Conservation (phyloP, 2,797 vertebrate species). For the Garrulus glandarius region DNA sequence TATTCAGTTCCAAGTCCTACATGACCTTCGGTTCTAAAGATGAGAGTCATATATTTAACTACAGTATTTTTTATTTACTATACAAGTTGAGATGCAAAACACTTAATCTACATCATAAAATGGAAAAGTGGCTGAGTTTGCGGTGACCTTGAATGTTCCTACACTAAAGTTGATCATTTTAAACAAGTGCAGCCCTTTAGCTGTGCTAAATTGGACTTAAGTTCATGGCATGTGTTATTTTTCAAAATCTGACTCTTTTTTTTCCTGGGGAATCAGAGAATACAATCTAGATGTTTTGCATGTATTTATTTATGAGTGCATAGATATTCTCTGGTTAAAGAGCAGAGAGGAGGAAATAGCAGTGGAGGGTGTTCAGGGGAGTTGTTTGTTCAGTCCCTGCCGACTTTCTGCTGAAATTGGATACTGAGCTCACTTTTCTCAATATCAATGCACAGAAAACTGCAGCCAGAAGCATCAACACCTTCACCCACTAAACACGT, state of each 20-base stretch:
- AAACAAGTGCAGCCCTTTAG: background rate
- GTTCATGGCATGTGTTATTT: background rate
- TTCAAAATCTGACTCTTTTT: background rate
- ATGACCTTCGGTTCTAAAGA: constrained; percentile 48
- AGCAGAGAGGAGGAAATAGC: background rate
- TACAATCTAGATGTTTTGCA: background rate
- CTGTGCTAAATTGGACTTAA: background rate
- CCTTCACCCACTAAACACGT: background rate
- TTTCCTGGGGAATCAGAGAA: background rate
- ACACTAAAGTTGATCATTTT: background rate
- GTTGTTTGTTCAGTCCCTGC: background rate
- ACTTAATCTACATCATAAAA: constrained; percentile 61
- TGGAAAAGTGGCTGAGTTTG: constrained; percentile 25
- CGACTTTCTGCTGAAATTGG: background rate
- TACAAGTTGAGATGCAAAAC: constrained; percentile 44
- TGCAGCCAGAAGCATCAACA: background rate
- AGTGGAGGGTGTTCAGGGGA: background rate
- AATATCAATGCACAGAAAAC: background rate
- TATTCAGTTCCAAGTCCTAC: background rate
- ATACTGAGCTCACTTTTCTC: background rate
- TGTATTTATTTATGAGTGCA: constrained; percentile 4
- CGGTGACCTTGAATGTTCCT: constrained; percentile 47
- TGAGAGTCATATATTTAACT: constrained; percentile 56
- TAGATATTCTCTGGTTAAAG: background rate
- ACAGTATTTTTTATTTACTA: constrained; percentile 63